Conservation (phyloP, 2,113 vertebrate species). For the Atrichornis clamosus region DNA sequence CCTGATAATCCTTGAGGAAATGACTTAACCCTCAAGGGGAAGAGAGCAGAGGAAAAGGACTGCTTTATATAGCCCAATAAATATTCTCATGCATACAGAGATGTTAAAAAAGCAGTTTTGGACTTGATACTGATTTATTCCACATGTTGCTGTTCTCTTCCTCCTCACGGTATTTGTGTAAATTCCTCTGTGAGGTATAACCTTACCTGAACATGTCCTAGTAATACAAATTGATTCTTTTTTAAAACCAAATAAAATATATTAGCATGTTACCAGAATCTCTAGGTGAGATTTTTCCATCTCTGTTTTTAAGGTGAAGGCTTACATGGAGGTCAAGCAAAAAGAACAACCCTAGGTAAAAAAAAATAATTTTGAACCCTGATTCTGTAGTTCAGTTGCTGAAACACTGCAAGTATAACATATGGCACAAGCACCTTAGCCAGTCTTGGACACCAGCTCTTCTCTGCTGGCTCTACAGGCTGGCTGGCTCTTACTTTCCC, state of each 20-base stretch:
- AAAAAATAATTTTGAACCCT: not conserved
- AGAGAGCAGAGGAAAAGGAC: not conserved
- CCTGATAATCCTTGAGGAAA: slow-evolving; percentile 14
- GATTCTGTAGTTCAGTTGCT: not conserved
- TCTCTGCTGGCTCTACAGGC: not conserved
- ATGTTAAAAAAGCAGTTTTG: not conserved
- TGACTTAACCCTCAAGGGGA: not conserved
- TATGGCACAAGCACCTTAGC: not conserved
- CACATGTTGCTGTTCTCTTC: not conserved
- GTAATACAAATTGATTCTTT: not conserved
- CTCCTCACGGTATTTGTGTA: not conserved
- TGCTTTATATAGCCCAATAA: not conserved
- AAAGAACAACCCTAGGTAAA: not conserved
- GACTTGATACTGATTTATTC: not conserved
- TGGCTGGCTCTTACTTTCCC: not conserved
- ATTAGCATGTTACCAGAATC: not conserved
- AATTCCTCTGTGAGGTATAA: not conserved
- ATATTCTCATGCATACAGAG: not conserved
- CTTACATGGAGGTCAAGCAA: not conserved
- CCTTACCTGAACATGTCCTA: not conserved
- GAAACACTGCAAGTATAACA: not conserved
- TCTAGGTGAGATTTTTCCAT: not conserved
- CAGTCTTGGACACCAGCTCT: not conserved
- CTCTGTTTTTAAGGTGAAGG: not conserved
- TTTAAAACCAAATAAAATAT: not conserved